phyloP scores from a whole-genome alignment of 2,797 vertebrate genomes.

The Momotus momota region DNA sequence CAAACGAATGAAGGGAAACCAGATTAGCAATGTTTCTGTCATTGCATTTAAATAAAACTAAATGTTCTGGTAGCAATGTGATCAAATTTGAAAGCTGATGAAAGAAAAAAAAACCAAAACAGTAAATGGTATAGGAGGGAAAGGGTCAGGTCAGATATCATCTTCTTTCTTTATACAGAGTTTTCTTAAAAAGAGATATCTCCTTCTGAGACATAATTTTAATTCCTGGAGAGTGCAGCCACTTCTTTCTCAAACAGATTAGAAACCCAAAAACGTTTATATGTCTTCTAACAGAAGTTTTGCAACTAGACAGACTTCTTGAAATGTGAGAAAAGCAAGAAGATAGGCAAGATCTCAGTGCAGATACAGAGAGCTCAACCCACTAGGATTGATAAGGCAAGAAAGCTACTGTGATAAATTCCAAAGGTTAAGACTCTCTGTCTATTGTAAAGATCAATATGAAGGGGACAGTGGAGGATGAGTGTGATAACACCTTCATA shows the following conservation, averaged over 20 bases:
- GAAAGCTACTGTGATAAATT: slow-evolving; percentile 59
- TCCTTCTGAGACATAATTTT: slow-evolving; percentile 53
- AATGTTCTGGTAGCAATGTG: slow-evolving; percentile 50
- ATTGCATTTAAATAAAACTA: slow-evolving; percentile 72
- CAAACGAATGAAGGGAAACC: slow-evolving; percentile 69
- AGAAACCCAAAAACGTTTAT: slow-evolving; percentile 52
- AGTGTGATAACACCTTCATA: slow-evolving; percentile 57
- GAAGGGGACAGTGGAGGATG: slow-evolving; percentile 31
- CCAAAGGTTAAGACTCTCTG: slow-evolving; percentile 62
- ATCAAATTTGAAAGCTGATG: slow-evolving; percentile 54
- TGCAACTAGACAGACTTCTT: slow-evolving; percentile 53
- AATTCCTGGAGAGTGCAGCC: slow-evolving; percentile 25
- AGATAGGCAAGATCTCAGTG: slow-evolving; percentile 58
- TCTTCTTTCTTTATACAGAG: neutral
- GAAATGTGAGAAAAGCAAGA: slow-evolving; percentile 53
- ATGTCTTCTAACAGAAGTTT: slow-evolving; percentile 58
- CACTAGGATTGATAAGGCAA: slow-evolving; percentile 62
- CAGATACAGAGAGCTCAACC: slow-evolving; percentile 55
- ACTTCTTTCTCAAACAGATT: slow-evolving; percentile 66
- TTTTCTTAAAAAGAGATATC: slow-evolving; percentile 49
- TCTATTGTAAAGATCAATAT: slow-evolving; percentile 69
- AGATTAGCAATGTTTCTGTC: slow-evolving; percentile 71
- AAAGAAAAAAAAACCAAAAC: neutral
- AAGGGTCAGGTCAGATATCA: neutral
- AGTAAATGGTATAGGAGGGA: neutral